Base-by-base conservation (phyloP, 2,888 invertebrate species). In the Phalera bucephala region DNA sequence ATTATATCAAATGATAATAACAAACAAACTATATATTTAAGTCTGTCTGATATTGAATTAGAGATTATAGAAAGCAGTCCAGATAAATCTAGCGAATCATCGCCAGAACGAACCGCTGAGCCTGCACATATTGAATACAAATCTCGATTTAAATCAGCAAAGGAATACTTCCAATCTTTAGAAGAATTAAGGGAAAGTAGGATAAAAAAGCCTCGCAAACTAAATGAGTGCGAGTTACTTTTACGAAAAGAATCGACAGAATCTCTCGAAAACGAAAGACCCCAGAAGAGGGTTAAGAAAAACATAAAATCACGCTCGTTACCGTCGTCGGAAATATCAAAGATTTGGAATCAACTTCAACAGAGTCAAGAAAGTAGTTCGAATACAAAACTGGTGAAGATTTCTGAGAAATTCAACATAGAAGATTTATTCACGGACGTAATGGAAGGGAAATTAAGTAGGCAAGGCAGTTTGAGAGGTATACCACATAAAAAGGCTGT, bases 401-500 rank as follows among this genome's bases (percentile, higher is more conserved):
- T 91, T 56, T 89, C 90, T 1, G 91, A 91, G 48, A 89, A 91
- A 49, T 91, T 91, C 45, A 80, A 88, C 23, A 85, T 91, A 0
- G 89, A 91, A 8, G 90, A 91, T 51, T 72, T 91, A 30, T 91
- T 87, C 43, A 76, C 66, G 36, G 91, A 91, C 44, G 86, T 87
- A 0, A 89, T 82, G 61, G 87, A 89, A 54, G 87, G 89, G 1
- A 83, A 74, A 58, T 58, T 85, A 8, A 87, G 87, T 54, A 72
- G 88, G 7, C 84, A 87, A 40, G 90, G 90, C n/a, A 86, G 86
- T 58, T 80, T 91, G 26, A 72, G 88, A 60, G 91, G 91, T 0
- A 91, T 91, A 51, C 90, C 91, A 14, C 82, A 91, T 58, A 90
- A 90, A 51, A 90, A 87, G 63, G 91, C 91, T 1, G 91, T 91